Conservation (phyloP, 1,140 invertebrate species). For the Meloidogyne floridensis region DNA sequence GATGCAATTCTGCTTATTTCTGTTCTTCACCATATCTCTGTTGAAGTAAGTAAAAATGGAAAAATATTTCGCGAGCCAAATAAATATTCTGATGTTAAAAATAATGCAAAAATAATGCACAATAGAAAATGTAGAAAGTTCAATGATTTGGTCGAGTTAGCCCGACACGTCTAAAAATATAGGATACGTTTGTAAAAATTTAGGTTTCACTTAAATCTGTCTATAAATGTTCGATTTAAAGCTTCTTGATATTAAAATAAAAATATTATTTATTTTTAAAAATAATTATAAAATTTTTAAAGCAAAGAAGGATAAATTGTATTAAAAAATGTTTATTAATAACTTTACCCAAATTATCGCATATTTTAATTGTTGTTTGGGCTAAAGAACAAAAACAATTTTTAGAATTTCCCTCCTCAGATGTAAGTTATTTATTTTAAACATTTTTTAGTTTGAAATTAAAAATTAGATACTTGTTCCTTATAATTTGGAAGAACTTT, state of each 20-base stretch:
- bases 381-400: slow-evolving; percentile 20
- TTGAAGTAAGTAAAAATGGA: background rate
- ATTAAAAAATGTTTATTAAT: slow-evolving; percentile 23
- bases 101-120: too few species aligned
- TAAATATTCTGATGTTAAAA: too few species aligned
- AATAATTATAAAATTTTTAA: background rate
- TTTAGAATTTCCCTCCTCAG: slow-evolving; percentile 14
- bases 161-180: too few species aligned
- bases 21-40: slow-evolving; percentile 17
- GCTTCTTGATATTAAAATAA: too few species aligned
- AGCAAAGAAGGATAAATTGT: slow-evolving; percentile 13
- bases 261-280: background rate
- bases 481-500: slow-evolving; percentile 29
- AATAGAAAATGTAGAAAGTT: too few species aligned
- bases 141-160: too few species aligned
- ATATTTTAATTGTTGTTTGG: slow-evolving; percentile 23
- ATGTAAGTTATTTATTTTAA: slow-evolving; percentile 8
- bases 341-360: background rate
- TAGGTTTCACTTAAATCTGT: too few species aligned
- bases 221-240: too few species aligned
- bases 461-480: slow-evolving; percentile 25
- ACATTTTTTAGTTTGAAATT: background rate
- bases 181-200: too few species aligned
- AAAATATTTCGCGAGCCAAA: too few species aligned
- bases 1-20: slow-evolving; percentile 23